Conservation (phyloP, 2,888 invertebrate genomes). For the Esperia sulphurella region DNA sequence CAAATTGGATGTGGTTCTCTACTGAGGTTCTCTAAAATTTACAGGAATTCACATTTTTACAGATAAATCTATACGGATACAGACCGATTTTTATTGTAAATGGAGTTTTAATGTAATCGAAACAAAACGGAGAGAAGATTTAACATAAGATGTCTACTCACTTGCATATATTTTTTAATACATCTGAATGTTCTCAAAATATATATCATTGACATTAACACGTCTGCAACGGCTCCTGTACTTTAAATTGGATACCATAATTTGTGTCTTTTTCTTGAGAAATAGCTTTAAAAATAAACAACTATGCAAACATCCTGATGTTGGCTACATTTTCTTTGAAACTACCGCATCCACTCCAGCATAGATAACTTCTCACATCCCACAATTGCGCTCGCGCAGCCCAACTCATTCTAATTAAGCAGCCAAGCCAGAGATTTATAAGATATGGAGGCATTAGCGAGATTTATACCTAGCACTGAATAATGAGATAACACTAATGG, state of each 20-base stretch:
- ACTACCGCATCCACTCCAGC: slow-evolving; percentile 20
- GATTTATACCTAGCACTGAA: slow-evolving; percentile 70
- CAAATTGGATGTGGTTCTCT: slow-evolving; percentile 32
- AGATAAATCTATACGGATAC: too few relatives aligned
- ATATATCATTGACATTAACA: too few relatives aligned
- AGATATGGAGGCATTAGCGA: slow-evolving; percentile 73
- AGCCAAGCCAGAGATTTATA: slow-evolving; percentile 64
- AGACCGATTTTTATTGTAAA: too few relatives aligned
- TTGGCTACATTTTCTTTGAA: not conserved
- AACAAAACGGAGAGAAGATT: too few relatives aligned
- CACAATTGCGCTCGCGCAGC: slow-evolving; percentile 20
- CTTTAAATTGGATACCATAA: too few relatives aligned
- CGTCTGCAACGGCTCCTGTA: too few relatives aligned
- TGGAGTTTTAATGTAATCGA: too few relatives aligned
- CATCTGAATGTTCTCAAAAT: too few relatives aligned
- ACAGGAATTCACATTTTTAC: not conserved
- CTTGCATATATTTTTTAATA: too few relatives aligned
- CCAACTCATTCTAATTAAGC: slow-evolving; percentile 69
- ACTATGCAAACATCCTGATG: not conserved
- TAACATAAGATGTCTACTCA: too few relatives aligned
- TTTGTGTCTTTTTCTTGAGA: too few relatives aligned
- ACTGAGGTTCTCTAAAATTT: not conserved
- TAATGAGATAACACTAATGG: slow-evolving; percentile 72
- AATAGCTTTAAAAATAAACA: too few relatives aligned
- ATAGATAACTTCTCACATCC: slow-evolving; percentile 15